Conservation (phyloP, 2,888 invertebrate species). For the Epirrita christyi region DNA sequence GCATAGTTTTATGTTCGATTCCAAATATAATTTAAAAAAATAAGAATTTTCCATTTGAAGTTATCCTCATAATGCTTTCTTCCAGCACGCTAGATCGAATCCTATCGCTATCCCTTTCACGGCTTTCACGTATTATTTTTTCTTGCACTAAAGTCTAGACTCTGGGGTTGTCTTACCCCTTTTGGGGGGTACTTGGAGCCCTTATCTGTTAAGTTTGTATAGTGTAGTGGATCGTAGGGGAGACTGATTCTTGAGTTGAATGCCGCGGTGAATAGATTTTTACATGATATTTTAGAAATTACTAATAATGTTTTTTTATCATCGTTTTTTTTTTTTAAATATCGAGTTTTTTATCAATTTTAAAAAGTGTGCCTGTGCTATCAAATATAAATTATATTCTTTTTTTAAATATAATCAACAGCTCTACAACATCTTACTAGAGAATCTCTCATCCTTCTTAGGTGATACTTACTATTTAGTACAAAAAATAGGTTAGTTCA, state of each 20-base stretch:
- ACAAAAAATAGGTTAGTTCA: too few species aligned
- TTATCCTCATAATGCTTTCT: conserved; percentile 11
- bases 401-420: too few species aligned
- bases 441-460: too few species aligned
- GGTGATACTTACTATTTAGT: too few species aligned
- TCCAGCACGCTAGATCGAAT: conserved; percentile 38
- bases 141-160: conserved; percentile 79
- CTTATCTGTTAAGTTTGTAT: conserved; percentile 84
- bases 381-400: too few species aligned
- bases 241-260: conserved; percentile 77
- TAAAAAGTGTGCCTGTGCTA: too few species aligned
- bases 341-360: too few species aligned
- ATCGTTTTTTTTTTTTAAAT: too few species aligned
- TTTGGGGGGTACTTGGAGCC: conserved; percentile 81
- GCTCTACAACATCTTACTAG: too few species aligned
- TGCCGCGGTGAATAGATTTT: conserved; percentile 56
- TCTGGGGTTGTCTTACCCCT: conserved; percentile 82
- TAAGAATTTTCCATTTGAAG: conserved; percentile 1
- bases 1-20: too few species aligned
- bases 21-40: too few species aligned
- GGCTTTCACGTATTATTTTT: conserved; percentile 72
- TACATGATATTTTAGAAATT: conserved; percentile 21
- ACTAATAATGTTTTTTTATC: too few species aligned
- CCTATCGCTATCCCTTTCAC: conserved; percentile 59
- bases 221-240: conserved; percentile 81